These are phyloP conservation scores for Gorsachius goisagi DNA, from an alignment of 2,113 vertebrate genomes.

Conservation along the genomic window DNA sequence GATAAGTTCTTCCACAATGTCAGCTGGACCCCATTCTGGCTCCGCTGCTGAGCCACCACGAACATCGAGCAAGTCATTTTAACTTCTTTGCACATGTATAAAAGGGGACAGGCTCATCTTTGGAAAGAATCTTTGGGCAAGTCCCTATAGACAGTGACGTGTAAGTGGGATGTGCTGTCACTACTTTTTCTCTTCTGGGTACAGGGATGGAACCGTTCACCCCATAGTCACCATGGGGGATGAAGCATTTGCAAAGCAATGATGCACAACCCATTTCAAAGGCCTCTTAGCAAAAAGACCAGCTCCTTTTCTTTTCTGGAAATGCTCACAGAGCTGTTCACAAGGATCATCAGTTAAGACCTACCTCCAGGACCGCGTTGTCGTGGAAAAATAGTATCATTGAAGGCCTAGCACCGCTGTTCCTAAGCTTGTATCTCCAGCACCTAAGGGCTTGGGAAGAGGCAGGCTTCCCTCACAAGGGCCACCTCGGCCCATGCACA, in stretches of 20 bases:
- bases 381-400: not conserved
- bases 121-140: not conserved
- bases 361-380: not conserved
- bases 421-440: not conserved
- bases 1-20: not conserved
- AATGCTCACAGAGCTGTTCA: not conserved
- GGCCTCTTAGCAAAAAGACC: not conserved
- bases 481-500: not conserved
- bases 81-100: not conserved
- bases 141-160: not conserved
- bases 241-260: not conserved
- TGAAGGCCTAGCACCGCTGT: not conserved
- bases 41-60: not conserved
- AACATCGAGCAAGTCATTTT: not conserved
- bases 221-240: fast-evolving
- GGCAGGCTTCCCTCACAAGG: not conserved
- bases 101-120: not conserved
- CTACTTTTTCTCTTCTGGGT: not conserved
- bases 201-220: not conserved
- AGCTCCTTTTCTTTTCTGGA: not conserved
- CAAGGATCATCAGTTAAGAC: not conserved
- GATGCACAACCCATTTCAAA: not conserved
- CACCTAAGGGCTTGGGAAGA: not conserved
- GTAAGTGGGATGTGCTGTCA: not conserved
- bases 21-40: not conserved